These are phyloP conservation scores for Progne subis DNA, from an alignment of 2,113 vertebrate species.

Conservation along the genomic window DNA sequence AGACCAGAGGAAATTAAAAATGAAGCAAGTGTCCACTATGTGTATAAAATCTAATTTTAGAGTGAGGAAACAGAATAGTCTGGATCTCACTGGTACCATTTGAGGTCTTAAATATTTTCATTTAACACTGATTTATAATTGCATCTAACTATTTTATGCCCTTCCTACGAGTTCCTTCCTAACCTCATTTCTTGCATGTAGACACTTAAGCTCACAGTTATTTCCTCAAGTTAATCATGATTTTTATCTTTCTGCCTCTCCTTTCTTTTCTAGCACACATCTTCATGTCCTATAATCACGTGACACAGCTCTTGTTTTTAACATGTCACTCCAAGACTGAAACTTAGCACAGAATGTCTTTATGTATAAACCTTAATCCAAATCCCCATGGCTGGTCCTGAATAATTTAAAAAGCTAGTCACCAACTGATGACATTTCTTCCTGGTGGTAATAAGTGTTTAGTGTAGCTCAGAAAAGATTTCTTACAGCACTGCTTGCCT, in stretches of 20 bases:
- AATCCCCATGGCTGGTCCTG: background rate
- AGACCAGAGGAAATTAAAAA: background rate
- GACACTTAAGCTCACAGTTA: background rate
- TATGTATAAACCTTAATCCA: background rate
- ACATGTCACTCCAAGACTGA: background rate
- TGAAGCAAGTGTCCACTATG: background rate
- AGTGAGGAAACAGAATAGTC: background rate
- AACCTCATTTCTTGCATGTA: background rate
- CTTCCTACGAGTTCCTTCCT: background rate
- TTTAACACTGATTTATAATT: background rate
- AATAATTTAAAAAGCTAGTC: background rate
- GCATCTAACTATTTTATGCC: background rate
- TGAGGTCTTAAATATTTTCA: background rate
- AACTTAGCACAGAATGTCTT: background rate
- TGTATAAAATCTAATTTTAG: background rate
- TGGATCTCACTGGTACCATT: background rate
- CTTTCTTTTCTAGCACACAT: background rate
- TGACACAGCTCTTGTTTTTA: fast-evolving
- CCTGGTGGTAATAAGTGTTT: background rate
- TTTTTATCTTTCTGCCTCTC: background rate
- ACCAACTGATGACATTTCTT: background rate
- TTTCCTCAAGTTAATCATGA: background rate
- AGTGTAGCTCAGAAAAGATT: background rate
- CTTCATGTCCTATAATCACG: background rate
- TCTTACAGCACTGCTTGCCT: background rate